Base-by-base conservation (phyloP, 2,888 invertebrate species). In the Acanthoscelides obtectus region DNA sequence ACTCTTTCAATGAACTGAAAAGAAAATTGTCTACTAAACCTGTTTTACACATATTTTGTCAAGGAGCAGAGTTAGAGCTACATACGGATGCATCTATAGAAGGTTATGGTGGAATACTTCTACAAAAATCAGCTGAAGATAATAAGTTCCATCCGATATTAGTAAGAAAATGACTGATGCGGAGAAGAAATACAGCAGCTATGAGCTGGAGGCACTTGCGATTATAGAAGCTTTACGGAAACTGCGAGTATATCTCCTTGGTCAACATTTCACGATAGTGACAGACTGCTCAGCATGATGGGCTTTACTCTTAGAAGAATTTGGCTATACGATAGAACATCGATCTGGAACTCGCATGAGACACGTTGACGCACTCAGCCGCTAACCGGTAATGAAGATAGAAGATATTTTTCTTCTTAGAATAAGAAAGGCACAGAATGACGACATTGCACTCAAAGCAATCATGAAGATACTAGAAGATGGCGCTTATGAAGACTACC, bases 191-290 rank as follows among this genome's bases (percentile, higher is more conserved):
- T 83, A 81, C 67, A 69, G 71, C 20, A 80, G 81, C 25, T 84
- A 83, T 71, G 82, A 84, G 66, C 71, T 84, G 2, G 83, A 84
- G 76, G 80, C 82, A 2, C 71, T 84, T 6, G 83, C 81, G 0
- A 75, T 84, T 5, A 77, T 83, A 6, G 72, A 80, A 75, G 79
- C 83, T 0, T 67, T 83, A 0, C 80, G 82, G 25, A 82, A 81
- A 69, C 83, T 83, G 74, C 66, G 81, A 17, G 73, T 80, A 0
- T 83, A 82, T 73, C 70, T 84, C 12, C 66, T 82, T 5, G 81
- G 80, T 5, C 69, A 71, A 27, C 65, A 74, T n/a, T 81, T 83
- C 67, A 83, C 79, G 72, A 79, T 83, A 20, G 73, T 82, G 4
- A 82, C 81, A 0, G 83, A 83, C 73, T 83, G 82, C 68, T 73